These are phyloP conservation scores for Equus quagga DNA, from an alignment of 2,113 vertebrate species.

Conservation along the genomic window DNA sequence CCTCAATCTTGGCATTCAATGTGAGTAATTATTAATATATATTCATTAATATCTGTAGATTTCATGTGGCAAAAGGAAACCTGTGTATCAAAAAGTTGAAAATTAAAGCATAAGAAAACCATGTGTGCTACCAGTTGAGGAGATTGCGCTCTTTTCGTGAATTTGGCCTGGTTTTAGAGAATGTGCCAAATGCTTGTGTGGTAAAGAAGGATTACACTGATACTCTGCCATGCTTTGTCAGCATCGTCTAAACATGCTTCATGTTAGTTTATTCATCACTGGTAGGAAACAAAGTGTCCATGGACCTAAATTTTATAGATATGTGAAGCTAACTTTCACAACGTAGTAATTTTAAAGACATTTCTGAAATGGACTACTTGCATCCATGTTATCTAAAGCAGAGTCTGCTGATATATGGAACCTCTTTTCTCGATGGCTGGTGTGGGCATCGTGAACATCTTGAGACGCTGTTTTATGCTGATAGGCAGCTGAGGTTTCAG, in stretches of 20 bases:
- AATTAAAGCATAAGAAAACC: not conserved
- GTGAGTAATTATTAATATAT: not conserved
- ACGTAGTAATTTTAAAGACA: not conserved
- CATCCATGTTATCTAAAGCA: not conserved
- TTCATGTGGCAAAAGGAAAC: not conserved
- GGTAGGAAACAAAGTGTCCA: not conserved
- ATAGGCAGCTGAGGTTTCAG: not conserved
- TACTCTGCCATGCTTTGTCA: not conserved
- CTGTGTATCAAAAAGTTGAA: not conserved
- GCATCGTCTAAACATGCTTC: not conserved
- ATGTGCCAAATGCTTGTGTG: not conserved
- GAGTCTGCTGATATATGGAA: not conserved
- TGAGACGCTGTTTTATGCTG: not conserved
- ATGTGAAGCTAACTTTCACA: not conserved
- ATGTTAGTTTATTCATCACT: not conserved
- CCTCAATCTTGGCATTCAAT: not conserved
- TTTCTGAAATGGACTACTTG: not conserved
- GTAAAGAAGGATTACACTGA: not conserved
- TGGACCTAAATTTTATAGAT: not conserved
- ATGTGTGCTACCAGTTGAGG: not conserved
- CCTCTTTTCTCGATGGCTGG: not conserved
- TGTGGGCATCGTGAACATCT: rapidly evolving
- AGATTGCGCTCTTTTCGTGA: not conserved
- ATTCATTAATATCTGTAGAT: not conserved
- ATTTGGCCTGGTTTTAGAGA: not conserved